Base-by-base conservation (phyloP, 2,888 invertebrate species). In the Drosophila siamana region DNA sequence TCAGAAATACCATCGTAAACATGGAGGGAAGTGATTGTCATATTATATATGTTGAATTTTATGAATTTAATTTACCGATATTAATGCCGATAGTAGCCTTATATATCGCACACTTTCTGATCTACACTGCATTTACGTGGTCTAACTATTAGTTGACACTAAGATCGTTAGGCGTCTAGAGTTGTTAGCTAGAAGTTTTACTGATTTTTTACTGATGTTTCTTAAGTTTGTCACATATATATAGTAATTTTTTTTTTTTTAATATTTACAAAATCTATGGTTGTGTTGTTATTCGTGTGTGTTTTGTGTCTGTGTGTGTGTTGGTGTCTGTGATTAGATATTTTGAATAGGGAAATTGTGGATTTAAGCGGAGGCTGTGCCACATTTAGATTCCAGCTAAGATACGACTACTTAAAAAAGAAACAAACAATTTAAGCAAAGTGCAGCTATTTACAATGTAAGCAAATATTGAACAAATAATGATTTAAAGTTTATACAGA, bases 201-300 rank as follows among this genome's bases (percentile, higher is more conserved):
- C 80, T 60, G 76, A 79, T 77, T 81, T 82, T 79, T 74, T 77
- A 70, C 72, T 76, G 77, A 79, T 78, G 65, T 67, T 80, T 60
- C 56, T 62, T 65, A 61, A 64, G 54, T 60, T 64, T 67, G 51
- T 60, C 48, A 33, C 33, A 33, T 33, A 59, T 16, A 38, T 46
- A 51, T 69, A 52, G 46, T 65, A 54, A 19, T 24, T 38, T 28
- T 69, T 55, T 36, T 46, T 30, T 63, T 56, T 59, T 43, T 6
- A 5, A 61, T 81, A 83, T 83, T 67, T 83, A 86, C 83, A 83
- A 61, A 72, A 72, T 68, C 33, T 24, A n/a, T 63, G 40, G 15
- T 55, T 40, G 70, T 68, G 61, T 70, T 11, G 47, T 51, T 76
- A 47, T 40, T 26, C 2, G 44, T 63, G 51, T 71, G 15, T 44